Base-by-base conservation (phyloP, 1,140 invertebrate species). In the Philopotamus ludificatus region DNA sequence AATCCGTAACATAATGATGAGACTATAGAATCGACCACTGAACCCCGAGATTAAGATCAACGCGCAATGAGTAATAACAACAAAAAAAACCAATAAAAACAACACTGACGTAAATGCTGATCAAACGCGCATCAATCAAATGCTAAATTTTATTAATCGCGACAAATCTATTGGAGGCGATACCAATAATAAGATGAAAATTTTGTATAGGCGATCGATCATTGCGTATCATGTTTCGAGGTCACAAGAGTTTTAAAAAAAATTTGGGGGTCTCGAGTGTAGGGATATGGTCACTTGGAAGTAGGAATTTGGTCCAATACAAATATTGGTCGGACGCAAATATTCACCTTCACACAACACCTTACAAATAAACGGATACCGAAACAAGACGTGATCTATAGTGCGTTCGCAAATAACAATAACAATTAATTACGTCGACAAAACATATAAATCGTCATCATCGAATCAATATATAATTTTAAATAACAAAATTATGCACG, bases 271-370 rank as follows among this genome's bases (percentile, higher is more conserved):
- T 9, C 8, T 16, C 18, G 44, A 9, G 44, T 9, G 44, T 12
- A 34, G 42, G 45, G 57, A 60, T 47, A 60, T 25, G 57, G 57
- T 47, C 57, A 60, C 28, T 47, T 39, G 42, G 41, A 60, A 21
- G 57, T 60, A 60, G 57, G 42, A 60, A 60, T 47, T 60, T 47
- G 42, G 57, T 47, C 57, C 57, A 60, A 47, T 47, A 60, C 44
- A 60, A 60, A 60, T 60, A 60, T 60, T 60, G 25, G 25, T 47
- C 42, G 21, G 47, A 47, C 15, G 57, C 44, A 60, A 60, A 60
- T 47, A 47, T 47, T 47, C 57, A 60, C 42, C 44, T 60, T 39
- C 39, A 60, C 39, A 60, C 55, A 58, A 12, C 55, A n/a, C n/a
- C n/a, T 21, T 58, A 60, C 57, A 60, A 34, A 34, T 44, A 58